Evolutionary conservation across 2,797 vertebrate genomes (phyloP).

Genomic region (Chloroceryle inda): DNA sequence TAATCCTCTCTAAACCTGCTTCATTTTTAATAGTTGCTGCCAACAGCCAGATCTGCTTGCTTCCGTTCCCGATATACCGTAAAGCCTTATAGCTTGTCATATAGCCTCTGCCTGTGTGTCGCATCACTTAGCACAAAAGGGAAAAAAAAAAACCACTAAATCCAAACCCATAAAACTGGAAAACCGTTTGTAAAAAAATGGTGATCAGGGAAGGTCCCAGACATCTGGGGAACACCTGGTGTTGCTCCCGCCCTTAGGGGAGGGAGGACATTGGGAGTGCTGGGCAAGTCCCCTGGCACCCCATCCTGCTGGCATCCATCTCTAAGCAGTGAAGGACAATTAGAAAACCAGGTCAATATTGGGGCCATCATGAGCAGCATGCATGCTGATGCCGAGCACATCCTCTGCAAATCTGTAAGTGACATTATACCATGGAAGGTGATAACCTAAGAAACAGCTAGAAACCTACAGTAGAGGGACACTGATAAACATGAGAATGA

Average conservation of each 20-base stretch:
- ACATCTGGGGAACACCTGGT: not conserved
- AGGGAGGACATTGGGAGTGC: not conserved
- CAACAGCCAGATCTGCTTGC: constrained; percentile 30
- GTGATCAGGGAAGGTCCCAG: not conserved
- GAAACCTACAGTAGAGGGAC: not conserved
- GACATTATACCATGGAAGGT: accelerated
- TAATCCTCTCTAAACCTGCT: constrained; percentile 66
- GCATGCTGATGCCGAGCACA: accelerated
- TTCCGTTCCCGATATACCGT: not conserved
- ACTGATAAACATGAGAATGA: not conserved
- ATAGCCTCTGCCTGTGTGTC: not conserved
- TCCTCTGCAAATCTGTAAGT: not conserved
- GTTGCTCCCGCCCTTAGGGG: not conserved
- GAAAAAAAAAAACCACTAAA: not conserved
- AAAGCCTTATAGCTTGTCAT: constrained; percentile 25
- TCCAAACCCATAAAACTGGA: not conserved
- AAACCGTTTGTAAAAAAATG: not conserved
- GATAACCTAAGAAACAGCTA: not conserved
- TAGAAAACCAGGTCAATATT: accelerated
- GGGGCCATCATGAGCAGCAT: accelerated
- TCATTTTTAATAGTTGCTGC: constrained; percentile 50
- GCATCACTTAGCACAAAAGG: not conserved
- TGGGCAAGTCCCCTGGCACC: not conserved
- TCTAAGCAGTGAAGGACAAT: not conserved
- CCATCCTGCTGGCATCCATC: not conserved